Percentiles rank a stretch among this genome's conserved stretches.
phyloP scores from a whole-genome alignment of 2,113 vertebrate species.

The Phycodurus eques region DNA sequence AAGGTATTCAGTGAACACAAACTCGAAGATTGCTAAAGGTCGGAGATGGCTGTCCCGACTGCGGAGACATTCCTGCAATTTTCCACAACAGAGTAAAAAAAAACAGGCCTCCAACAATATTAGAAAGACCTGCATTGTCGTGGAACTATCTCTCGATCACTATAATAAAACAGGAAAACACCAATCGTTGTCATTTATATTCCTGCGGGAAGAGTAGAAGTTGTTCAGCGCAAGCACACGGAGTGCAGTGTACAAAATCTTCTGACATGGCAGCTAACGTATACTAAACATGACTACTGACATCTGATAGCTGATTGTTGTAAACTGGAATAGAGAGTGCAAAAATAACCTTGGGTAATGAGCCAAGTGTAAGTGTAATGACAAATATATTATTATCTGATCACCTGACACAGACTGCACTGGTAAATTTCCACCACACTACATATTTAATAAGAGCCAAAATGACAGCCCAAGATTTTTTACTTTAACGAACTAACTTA shows the following conservation, averaged over 20 bases:
- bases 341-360: background rate
- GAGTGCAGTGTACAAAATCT: background rate
- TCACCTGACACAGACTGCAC: too few species aligned
- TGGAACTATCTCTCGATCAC: background rate
- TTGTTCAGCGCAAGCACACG: background rate
- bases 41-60: slow-evolving; percentile 16
- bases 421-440: too few species aligned
- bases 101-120: slow-evolving; percentile 36
- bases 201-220: background rate
- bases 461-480: too few species aligned
- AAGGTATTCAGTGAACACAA: slow-evolving; percentile 25
- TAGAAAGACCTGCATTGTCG: slow-evolving; percentile 3
- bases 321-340: background rate
- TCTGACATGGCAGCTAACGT: background rate
- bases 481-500: too few species aligned
- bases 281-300: background rate
- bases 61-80: slow-evolving; percentile 5
- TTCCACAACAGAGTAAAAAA: slow-evolving; percentile 22
- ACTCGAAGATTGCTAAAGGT: slow-evolving; percentile 37
- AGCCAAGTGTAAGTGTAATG: too few species aligned
- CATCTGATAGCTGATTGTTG: background rate
- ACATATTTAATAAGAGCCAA: too few species aligned
- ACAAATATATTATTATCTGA: too few species aligned
- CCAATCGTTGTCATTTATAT: background rate
- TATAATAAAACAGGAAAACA: background rate